A percentile compares a stretch with the other conserved stretches of the same genome.
Evolutionary conservation across 92 coral and sea anemone genomes (phyloP).

Genomic region (Siderastrea radians): DNA sequence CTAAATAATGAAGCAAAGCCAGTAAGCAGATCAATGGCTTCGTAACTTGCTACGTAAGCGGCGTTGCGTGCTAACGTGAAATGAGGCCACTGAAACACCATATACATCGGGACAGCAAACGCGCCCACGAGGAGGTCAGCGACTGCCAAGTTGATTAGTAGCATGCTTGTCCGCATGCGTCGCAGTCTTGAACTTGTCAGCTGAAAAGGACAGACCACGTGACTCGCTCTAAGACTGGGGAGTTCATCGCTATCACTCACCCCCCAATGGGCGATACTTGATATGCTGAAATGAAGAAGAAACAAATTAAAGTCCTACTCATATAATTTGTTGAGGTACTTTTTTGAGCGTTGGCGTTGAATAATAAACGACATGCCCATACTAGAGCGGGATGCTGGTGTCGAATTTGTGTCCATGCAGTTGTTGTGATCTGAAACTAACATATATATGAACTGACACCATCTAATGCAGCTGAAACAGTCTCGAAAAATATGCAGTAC

Average conservation of each 20-base stretch:
- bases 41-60: neutral
- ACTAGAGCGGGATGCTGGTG: too few species aligned
- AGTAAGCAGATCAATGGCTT: constrained; percentile 29
- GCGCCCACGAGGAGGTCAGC: constrained; percentile 83
- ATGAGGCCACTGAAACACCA: constrained; percentile 49
- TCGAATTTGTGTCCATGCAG: too few species aligned
- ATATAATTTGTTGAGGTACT: too few species aligned
- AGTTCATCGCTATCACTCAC: constrained; percentile 1
- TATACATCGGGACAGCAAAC: constrained; percentile 69
- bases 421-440: too few species aligned
- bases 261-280: neutral
- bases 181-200: constrained; percentile 54
- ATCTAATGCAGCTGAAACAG: too few species aligned
- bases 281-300: neutral
- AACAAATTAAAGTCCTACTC: neutral
- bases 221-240: constrained; percentile 29
- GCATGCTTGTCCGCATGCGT: constrained; percentile 73
- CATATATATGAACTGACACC: too few species aligned
- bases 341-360: too few species aligned
- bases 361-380: too few species aligned
- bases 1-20: constrained; percentile 52
- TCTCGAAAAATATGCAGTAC: too few species aligned
- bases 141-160: constrained; percentile 63
- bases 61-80: neutral
- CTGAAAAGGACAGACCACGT: constrained; percentile 63